A percentile compares a stretch with the other conserved stretches of the same genome.
phyloP scores from a whole-genome alignment of 2,888 invertebrate species.

The Dryocosmus kuriphilus region DNA sequence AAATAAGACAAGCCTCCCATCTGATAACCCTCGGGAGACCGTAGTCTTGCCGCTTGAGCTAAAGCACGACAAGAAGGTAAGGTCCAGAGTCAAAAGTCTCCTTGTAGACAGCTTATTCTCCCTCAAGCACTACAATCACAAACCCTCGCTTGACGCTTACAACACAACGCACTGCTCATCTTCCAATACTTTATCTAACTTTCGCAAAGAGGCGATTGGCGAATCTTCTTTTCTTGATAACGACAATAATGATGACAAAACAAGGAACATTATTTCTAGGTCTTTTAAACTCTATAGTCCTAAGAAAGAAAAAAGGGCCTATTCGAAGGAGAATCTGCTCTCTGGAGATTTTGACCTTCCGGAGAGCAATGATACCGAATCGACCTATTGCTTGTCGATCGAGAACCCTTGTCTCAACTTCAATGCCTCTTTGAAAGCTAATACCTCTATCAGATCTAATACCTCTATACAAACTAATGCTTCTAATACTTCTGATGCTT shows the following conservation, averaged over 20 bases:
- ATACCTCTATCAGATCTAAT: slow-evolving; percentile 25
- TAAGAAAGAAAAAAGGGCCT: background rate
- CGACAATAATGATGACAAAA: background rate
- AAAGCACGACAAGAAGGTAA: slow-evolving; percentile 72
- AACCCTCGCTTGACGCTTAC: slow-evolving; percentile 64
- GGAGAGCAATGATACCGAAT: slow-evolving; percentile 9
- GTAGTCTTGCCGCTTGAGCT: slow-evolving; percentile 52
- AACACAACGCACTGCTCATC: slow-evolving; percentile 51
- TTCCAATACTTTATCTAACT: slow-evolving; percentile 46
- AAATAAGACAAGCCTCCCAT: slow-evolving; percentile 46
- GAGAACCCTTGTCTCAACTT: slow-evolving; percentile 18
- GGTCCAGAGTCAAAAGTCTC: slow-evolving; percentile 73
- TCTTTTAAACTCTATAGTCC: slow-evolving; percentile 30
- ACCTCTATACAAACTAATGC: background rate
- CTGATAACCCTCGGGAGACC: slow-evolving; percentile 50
- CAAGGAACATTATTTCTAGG: background rate
- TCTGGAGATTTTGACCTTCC: slow-evolving; percentile 4
- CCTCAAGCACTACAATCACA: slow-evolving; percentile 54
- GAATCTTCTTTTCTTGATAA: slow-evolving; percentile 26
- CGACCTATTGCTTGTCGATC: slow-evolving; percentile 7
- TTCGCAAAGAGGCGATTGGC: slow-evolving; percentile 9
- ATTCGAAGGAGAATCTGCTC: slow-evolving; percentile 19
- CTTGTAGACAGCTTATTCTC: slow-evolving; percentile 67
- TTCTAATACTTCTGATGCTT: background rate
- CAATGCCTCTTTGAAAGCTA: slow-evolving; percentile 26